phyloP scores from a whole-genome alignment of 2,888 invertebrate species.

The Melanostoma scalare region DNA sequence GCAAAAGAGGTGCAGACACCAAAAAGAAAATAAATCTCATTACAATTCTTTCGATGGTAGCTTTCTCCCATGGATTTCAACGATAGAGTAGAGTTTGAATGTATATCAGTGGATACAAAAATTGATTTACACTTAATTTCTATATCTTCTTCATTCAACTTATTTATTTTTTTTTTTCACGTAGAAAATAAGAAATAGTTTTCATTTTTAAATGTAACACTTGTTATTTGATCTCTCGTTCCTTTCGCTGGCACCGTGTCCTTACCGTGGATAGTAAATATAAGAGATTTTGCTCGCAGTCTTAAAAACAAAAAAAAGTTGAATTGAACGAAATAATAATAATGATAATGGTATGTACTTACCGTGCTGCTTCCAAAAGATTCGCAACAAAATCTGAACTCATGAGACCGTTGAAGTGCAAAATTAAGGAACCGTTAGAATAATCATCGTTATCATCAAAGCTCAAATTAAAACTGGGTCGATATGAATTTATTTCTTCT shows the following conservation, averaged over 20 bases:
- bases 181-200: constrained; percentile 26
- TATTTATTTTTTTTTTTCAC: not conserved
- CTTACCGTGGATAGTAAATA: constrained; percentile 16
- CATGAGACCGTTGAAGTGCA: constrained; percentile 83
- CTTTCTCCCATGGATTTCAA: not conserved
- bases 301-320: constrained; percentile 7
- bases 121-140: constrained; percentile 17
- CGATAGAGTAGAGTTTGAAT: no score
- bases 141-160: not conserved
- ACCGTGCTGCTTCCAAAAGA: constrained; percentile 80
- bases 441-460: constrained; percentile 17
- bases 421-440: constrained; percentile 16
- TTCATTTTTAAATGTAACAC: constrained; percentile 23
- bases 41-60: not conserved
- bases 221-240: constrained; percentile 2
- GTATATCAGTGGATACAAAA: no score
- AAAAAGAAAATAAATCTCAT: no score
- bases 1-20: no score
- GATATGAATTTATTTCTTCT: constrained; percentile 77
- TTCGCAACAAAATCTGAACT: constrained; percentile 80
- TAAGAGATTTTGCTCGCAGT: constrained; percentile 4
- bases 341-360: constrained; percentile 23
- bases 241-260: constrained; percentile 1
- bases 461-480: constrained; percentile 16
- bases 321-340: not conserved